Evolutionary conservation across 1,140 invertebrate species (phyloP).

Genomic region (Trachelipus rathkii): DNA sequence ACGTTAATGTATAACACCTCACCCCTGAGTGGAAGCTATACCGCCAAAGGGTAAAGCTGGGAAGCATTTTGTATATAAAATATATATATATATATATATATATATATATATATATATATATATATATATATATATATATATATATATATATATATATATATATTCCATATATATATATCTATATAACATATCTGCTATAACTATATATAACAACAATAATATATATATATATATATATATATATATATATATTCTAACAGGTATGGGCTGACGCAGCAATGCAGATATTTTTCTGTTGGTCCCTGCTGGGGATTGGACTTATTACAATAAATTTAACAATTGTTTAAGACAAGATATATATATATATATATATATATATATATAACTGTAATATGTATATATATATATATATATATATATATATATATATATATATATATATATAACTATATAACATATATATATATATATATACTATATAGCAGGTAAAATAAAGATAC

Average conservation of each 20-base stretch:
- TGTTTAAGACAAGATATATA: too few species aligned
- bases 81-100: conserved; percentile 19
- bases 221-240: conserved; percentile 18
- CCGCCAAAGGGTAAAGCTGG: conserved; percentile 53
- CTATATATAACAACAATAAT: conserved; percentile 16
- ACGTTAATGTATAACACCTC: conserved; percentile 69
- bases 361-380: too few species aligned
- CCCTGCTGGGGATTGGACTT: conserved; percentile 77
- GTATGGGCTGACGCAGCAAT: conserved; percentile 84
- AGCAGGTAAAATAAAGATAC: too few species aligned
- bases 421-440: too few species aligned
- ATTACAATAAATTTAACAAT: conserved; percentile 80
- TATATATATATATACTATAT: too few species aligned
- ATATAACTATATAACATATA: too few species aligned
- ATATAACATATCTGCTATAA: too few species aligned
- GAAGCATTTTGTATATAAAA: conserved; percentile 35
- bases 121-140: conserved; percentile 3
- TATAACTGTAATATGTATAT: too few species aligned
- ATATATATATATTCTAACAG: conserved; percentile 49
- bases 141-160: too few species aligned
- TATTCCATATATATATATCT: too few species aligned
- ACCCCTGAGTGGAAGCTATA: conserved; percentile 80
- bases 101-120: conserved; percentile 16
- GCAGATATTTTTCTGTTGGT: conserved; percentile 76
- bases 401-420: too few species aligned